These are phyloP conservation scores for Laspeyria flexula DNA, from an alignment of 2,888 invertebrate genomes.

Conservation along the genomic window DNA sequence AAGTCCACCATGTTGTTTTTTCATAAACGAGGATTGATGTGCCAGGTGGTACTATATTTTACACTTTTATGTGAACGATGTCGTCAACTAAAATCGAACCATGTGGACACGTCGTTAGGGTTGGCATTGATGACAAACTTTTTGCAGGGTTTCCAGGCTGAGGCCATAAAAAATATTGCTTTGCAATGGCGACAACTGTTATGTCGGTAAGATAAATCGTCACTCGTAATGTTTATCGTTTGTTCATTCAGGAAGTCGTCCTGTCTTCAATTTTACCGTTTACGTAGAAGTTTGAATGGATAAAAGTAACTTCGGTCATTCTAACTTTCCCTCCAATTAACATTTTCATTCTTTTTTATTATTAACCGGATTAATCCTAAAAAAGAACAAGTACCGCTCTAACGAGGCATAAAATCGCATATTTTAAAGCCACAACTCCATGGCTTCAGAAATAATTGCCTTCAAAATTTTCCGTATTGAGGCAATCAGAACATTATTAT, in stretches of 20 bases:
- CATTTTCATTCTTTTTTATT: not conserved
- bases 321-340: not conserved
- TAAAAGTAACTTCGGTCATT: not conserved
- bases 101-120: conserved; percentile 6
- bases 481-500: not conserved
- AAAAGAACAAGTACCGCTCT: not conserved
- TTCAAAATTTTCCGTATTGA: conserved; percentile 18
- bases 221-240: not conserved
- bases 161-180: conserved; percentile 1
- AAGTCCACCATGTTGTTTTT: conserved; percentile 46
- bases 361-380: not conserved
- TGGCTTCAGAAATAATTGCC: conserved; percentile 17
- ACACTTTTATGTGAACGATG: conserved; percentile 19
- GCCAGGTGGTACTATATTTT: conserved; percentile 44
- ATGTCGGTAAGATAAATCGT: not conserved
- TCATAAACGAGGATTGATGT: conserved; percentile 61
- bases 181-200: conserved; percentile 2
- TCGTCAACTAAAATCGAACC: conserved; percentile 20
- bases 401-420: not conserved
- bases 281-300: not conserved
- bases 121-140: not conserved
- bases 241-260: conserved; percentile 1
- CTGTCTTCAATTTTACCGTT: not conserved
- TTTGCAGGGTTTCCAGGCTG: not conserved
- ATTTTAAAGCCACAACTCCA: not conserved